phyloP scores from a whole-genome alignment of 2,888 invertebrate species.

The Phymatocera aterrima region DNA sequence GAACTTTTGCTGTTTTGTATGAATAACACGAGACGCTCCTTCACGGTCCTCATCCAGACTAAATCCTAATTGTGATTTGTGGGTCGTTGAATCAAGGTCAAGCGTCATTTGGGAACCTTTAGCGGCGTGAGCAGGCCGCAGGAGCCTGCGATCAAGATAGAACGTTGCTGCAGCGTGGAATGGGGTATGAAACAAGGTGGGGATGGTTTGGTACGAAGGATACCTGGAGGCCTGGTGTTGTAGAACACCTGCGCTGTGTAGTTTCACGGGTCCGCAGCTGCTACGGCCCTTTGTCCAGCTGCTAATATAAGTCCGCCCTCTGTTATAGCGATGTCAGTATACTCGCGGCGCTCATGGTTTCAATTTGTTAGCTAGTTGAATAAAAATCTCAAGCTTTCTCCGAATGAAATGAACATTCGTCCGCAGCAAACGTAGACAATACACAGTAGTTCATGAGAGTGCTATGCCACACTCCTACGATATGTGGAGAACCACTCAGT shows the following conservation, averaged over 20 bases:
- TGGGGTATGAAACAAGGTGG: conserved; percentile 48
- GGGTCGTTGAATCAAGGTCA: conserved; percentile 33
- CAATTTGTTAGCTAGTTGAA: conserved; percentile 19
- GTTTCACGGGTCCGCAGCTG: conserved; percentile 55
- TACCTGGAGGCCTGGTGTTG: conserved; percentile 68
- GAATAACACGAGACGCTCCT: not conserved
- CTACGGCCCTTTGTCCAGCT: conserved; percentile 62
- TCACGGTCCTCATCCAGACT: not conserved
- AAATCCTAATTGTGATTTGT: not conserved
- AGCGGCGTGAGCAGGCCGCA: conserved; percentile 1
- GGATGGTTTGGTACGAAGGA: conserved; percentile 53
- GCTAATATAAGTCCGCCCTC: conserved; percentile 66
- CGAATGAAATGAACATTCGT: conserved; percentile 4
- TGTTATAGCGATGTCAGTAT: conserved; percentile 50
- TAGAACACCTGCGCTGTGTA: conserved; percentile 69
- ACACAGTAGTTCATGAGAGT: not conserved
- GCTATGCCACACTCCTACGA: conserved; percentile 12
- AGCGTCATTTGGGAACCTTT: not conserved
- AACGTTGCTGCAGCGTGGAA: conserved; percentile 41
- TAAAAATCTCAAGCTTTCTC: not conserved
- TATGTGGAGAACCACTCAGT: conserved; percentile 33
- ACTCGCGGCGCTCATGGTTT: conserved; percentile 33
- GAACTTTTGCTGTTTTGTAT: not conserved
- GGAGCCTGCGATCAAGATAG: conserved; percentile 30
- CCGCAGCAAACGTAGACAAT: not conserved